Conservation (phyloP, 1,140 invertebrate genomes). For the Gryon sp. region DNA sequence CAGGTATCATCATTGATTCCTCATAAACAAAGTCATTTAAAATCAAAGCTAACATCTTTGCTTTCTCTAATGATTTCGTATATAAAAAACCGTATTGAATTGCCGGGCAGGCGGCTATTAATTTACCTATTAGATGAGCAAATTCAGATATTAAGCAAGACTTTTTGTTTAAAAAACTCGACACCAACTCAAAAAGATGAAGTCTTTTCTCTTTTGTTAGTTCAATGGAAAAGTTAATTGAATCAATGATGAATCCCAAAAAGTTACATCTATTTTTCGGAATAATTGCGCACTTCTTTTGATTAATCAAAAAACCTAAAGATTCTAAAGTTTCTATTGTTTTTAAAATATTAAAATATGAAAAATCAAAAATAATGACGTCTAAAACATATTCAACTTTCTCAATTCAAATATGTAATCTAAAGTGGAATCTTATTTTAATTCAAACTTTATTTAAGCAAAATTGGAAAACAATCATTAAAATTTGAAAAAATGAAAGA, state of each 20-base stretch:
- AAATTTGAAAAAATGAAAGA: too few relatives aligned
- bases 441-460: too few relatives aligned
- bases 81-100: conserved; percentile 31
- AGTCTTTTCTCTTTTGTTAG: conserved; percentile 13
- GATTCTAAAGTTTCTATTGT: not conserved
- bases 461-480: too few relatives aligned
- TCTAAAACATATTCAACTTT: too few relatives aligned
- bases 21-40: conserved; percentile 7
- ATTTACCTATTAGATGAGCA: conserved; percentile 11
- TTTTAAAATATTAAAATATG: not conserved
- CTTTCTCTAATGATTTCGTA: conserved; percentile 27
- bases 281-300: not conserved
- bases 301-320: conserved; percentile 28
- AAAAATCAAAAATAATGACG: too few relatives aligned
- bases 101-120: conserved; percentile 21
- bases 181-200: conserved; percentile 6
- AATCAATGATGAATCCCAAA: conserved; percentile 34
- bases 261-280: conserved; percentile 19
- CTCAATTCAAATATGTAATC: too few relatives aligned
- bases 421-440: too few relatives aligned
- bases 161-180: not conserved
- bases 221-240: conserved; percentile 1
- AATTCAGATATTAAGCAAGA: conserved; percentile 14
- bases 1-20: not conserved
- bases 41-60: conserved; percentile 14